These are phyloP conservation scores for Pammene fasciana DNA, from an alignment of 2,888 invertebrate genomes.

Conservation along the genomic window DNA sequence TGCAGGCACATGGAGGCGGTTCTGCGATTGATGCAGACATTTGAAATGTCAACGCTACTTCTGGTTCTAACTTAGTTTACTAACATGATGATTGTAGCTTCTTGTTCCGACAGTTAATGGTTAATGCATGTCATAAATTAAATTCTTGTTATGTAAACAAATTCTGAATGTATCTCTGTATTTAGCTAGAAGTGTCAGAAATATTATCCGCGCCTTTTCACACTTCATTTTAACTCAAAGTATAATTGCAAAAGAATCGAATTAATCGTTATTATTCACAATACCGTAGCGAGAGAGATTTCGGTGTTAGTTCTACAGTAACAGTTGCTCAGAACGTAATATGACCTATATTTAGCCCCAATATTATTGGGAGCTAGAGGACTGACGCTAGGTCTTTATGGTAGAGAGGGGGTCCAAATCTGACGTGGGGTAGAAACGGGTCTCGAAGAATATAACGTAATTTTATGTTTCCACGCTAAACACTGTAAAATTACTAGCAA, in stretches of 20 bases:
- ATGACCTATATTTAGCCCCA: no score
- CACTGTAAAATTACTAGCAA: no score
- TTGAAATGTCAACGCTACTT: conserved; percentile 5
- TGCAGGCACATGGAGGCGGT: conserved; percentile 5
- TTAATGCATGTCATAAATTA: conserved; percentile 8
- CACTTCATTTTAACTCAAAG: not conserved
- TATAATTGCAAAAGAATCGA: no score
- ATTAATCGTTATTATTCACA: no score
- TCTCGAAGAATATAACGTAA: no score
- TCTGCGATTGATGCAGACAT: not conserved
- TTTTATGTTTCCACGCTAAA: no score
- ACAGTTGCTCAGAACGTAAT: no score
- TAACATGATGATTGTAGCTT: conserved; percentile 11
- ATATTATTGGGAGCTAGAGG: no score
- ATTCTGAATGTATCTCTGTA: not conserved
- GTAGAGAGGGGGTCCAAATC: not conserved
- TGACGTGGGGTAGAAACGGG: not conserved
- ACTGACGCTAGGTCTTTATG: no score
- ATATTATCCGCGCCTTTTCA: not conserved
- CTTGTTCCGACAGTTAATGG: not conserved
- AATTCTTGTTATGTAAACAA: conserved; percentile 21
- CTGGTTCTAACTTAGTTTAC: conserved; percentile 13
- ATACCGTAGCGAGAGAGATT: no score
- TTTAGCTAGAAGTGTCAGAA: not conserved
- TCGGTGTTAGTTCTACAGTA: no score